phyloP scores from a whole-genome alignment of 1,140 invertebrate species.

The Apocrypta bakeri region DNA sequence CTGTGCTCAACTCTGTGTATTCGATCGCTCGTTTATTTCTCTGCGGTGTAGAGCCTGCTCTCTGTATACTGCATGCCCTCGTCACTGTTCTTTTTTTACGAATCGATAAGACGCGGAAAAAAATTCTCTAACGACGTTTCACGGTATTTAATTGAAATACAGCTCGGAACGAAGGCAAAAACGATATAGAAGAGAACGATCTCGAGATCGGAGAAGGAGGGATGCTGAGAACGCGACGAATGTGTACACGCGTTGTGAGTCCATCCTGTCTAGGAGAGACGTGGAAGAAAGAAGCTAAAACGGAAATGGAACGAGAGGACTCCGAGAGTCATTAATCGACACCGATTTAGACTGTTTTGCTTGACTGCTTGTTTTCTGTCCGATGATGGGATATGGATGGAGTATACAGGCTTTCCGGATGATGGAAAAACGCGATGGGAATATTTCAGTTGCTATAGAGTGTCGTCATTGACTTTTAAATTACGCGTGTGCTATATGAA shows the following conservation, averaged over 20 bases:
- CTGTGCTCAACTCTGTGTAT: neutral
- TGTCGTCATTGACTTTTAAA: too few relatives aligned
- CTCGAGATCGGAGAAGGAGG: neutral
- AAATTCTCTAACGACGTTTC: too few relatives aligned
- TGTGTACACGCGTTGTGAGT: neutral
- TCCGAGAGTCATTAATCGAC: conserved; percentile 9
- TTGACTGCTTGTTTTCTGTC: neutral
- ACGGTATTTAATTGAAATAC: too few relatives aligned
- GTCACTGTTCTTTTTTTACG: neutral
- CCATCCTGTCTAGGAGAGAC: neutral
- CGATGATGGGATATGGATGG: neutral
- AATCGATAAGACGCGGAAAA: too few relatives aligned
- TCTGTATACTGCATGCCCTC: too few relatives aligned
- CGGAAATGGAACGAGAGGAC: neutral
- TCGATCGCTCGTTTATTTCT: conserved; percentile 1
- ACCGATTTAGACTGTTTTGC: conserved; percentile 23
- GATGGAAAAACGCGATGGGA: neutral
- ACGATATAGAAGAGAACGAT: neutral
- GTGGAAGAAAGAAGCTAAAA: too few relatives aligned
- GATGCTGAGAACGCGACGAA: neutral
- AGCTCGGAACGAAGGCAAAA: neutral
- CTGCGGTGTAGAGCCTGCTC: neutral
- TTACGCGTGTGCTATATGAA: too few relatives aligned
- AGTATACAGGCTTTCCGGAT: neutral
- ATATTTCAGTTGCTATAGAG: too few relatives aligned